Conservation (phyloP, 1,140 invertebrate genomes). For the Ctenoplectra terminalis region DNA sequence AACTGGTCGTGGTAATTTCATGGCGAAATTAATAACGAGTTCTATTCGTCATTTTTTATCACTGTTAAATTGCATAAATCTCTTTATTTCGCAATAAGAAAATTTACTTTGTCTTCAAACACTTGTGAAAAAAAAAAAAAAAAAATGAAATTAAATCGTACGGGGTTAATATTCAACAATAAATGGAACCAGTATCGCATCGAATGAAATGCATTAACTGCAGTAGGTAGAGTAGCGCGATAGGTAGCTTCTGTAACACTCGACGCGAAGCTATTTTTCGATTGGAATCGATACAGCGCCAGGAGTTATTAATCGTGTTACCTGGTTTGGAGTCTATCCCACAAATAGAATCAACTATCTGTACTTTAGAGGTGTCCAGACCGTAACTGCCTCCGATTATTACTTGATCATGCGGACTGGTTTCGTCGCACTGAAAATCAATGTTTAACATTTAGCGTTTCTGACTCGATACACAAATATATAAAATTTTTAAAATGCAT, state of each 20-base stretch:
- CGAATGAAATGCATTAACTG: background rate
- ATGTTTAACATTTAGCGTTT: background rate
- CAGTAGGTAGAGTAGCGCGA: too few relatives aligned
- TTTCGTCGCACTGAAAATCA: slow-evolving; percentile 87
- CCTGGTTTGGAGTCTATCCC: slow-evolving; percentile 63
- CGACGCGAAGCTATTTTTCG: background rate
- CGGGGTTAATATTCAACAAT: too few relatives aligned
- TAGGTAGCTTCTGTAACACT: background rate
- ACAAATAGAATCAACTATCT: slow-evolving; percentile 88
- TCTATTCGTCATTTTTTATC: too few relatives aligned
- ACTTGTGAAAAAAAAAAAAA: too few relatives aligned
- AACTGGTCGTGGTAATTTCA: too few relatives aligned
- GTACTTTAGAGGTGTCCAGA: slow-evolving; percentile 88
- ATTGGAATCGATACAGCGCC: background rate
- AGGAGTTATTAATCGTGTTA: slow-evolving; percentile 21
- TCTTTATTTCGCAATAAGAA: too few relatives aligned
- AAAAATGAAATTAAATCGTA: too few relatives aligned
- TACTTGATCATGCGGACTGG: slow-evolving; percentile 88
- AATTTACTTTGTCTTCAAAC: too few relatives aligned
- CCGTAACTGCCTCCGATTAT: slow-evolving; percentile 90
- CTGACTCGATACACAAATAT: background rate
- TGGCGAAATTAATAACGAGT: too few relatives aligned
- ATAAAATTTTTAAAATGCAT: background rate
- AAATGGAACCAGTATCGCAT: too few relatives aligned
- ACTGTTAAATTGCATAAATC: too few relatives aligned